phyloP scores from a whole-genome alignment of 2,113 vertebrate genomes.

The Gambusia affinis region DNA sequence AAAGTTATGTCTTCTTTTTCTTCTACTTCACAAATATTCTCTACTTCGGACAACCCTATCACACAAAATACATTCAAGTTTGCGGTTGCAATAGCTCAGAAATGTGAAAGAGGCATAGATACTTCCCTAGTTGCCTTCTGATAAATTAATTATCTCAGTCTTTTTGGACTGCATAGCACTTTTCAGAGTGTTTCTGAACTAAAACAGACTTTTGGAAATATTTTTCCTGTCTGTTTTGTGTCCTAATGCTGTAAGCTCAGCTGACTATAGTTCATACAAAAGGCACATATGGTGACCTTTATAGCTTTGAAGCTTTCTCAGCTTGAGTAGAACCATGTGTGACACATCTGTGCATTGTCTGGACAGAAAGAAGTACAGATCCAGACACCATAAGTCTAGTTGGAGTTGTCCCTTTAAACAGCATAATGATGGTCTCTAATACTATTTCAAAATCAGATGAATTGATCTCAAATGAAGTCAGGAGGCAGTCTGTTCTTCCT shows the following conservation, averaged over 20 bases:
- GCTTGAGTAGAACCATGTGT: neutral
- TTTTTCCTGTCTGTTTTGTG: neutral
- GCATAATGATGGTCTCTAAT: neutral
- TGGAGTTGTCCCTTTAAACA: neutral
- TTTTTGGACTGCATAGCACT: neutral
- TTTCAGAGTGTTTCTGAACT: neutral
- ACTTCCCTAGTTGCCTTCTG: no score
- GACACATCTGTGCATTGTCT: neutral
- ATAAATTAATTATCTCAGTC: neutral
- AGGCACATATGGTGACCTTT: neutral
- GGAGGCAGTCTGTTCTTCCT: neutral
- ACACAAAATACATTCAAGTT: no score
- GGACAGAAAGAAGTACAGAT: no score
- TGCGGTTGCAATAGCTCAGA: no score
- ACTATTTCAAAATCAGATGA: neutral
- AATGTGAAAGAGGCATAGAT: no score
- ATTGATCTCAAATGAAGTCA: neutral
- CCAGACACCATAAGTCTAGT: neutral
- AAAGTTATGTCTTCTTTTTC: no score
- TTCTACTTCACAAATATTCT: no score
- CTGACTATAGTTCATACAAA: neutral
- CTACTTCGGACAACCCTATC: no score
- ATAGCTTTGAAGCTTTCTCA: neutral
- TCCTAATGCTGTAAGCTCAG: neutral
- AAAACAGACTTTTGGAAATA: neutral